Evolutionary conservation across 2,113 vertebrate species (phyloP), one percentile per base, ranked within the genome.

Genomic region (Amphilophus citrinellus): DNA sequence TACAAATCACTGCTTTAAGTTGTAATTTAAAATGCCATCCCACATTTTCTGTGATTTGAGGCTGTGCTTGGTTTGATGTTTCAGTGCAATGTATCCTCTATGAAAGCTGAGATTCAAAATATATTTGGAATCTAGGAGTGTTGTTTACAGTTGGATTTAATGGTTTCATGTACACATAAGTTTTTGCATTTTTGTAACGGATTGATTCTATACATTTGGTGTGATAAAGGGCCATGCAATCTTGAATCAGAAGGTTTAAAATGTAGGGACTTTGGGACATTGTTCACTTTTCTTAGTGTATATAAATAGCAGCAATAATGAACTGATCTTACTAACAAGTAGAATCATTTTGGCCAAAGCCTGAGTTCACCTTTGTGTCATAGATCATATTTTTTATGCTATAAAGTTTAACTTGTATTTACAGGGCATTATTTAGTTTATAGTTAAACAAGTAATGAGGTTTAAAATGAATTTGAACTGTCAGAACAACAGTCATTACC

Each of bases 41-140:
- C 22, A 11, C 42, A 18, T 68, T 47, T 68, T 14, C 11, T 71
- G 42, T 50, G 66, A 50, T 50, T 71, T 30, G 0, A 20, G 47
- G 65, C 47, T 71, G 47, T 11, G 27, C 42, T 71, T 71, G 9
- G 47, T 80, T 24, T 76, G 20, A 32, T 30, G n/a, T 37, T 35
- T 53, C 42, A 59, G 20, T 56, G 22, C 5, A 8, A 6, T 35
- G 37, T 7, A 18, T 18, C 8, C n/a, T 63, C 27, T 77, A 5
- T 76, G n/a, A 75, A 27, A 17, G 59, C 53, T 20, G 10, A 1
- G 24, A 8, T 32, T 17, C 2, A 27, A 84, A 59, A 39, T 63
- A 88, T 89, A 62, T 3, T 24, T 76, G 79, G 68, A 82, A 89
- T 89, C n/a, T 61, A 20, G 68, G 62, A 27, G 35, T 35, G 61